Evolutionary conservation across 2,888 invertebrate genomes (phyloP), one percentile per base, ranked within the genome.

Genomic region (Cantharis rustica): DNA sequence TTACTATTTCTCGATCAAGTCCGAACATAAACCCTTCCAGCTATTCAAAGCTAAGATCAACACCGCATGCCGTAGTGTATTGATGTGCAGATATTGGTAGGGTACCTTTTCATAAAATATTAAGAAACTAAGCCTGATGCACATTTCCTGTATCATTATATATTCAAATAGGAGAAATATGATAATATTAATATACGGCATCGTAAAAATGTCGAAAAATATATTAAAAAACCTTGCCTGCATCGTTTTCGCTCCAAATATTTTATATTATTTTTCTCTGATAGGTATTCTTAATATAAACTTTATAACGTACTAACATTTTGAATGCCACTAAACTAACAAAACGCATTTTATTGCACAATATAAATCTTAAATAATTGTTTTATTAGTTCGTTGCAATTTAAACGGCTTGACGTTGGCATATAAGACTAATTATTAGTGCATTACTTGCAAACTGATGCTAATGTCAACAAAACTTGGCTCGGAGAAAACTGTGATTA

Each of bases 121-220:
- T 78, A 78, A 75, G 78, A 81, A 81, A 81, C 79, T 77, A 75
- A 79, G 77, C 73, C 73, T 80, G 81, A 80, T 82, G 81, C 81
- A 81, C 79, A 79, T 82, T 81, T 77, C 75, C 77, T 80, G 81
- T 81, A 77, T 79, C 79, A 79, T 77, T 81, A 81, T 80, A 80
- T 84, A 84, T 83, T 82, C 82, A 82, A 80, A 82, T 83, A 81
- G 80, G 79, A 79, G 80, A 84, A 82, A 82, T 83, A 84, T 84
- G 83, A 82, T 83, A 83, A 84, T 83, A 81, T 77, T 82, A 82
- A 84, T 82, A 80, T 81, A 84, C 81, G 83, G 80, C 80, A 76
- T 82, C 84, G 81, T 83, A 83, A 84, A 84, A 82, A 79, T 82
- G 83, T 81, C 83, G 68, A 75, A 75, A 68, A 70, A 31, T 72